These are phyloP conservation scores for Stenichneumon culpator DNA, from an alignment of 2,888 invertebrate species.

Conservation along the genomic window DNA sequence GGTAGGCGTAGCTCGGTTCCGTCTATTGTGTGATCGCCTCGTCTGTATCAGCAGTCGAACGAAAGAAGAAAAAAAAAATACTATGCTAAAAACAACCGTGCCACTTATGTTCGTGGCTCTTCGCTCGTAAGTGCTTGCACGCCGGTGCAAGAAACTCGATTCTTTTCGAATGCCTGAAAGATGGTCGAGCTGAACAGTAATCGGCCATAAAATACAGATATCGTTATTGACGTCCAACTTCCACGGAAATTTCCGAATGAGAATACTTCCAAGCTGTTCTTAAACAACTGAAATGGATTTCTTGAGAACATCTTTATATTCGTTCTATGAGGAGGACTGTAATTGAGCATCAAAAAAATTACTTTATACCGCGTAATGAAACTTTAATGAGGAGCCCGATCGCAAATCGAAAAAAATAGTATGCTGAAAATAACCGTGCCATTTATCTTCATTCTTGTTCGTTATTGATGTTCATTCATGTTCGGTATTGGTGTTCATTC, in stretches of 20 bases:
- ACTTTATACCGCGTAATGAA: too few relatives aligned
- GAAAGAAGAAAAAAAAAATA: slow-evolving; percentile 18
- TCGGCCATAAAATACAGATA: neutral
- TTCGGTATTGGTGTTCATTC: too few relatives aligned
- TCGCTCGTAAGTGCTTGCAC: neutral
- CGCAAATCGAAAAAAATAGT: neutral
- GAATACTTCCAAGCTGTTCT: too few relatives aligned
- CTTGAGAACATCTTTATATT: too few relatives aligned
- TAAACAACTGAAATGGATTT: too few relatives aligned
- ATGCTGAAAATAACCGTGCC: neutral
- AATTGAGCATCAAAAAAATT: too few relatives aligned
- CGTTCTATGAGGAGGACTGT: too few relatives aligned
- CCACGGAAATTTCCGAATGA: too few relatives aligned
- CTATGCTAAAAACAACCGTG: neutral
- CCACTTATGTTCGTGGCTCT: neutral
- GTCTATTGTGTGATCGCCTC: slow-evolving; percentile 13
- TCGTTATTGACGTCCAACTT: neutral
- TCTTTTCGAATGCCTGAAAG: neutral
- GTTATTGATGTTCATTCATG: too few relatives aligned
- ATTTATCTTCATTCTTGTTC: neutral
- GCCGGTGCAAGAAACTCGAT: neutral
- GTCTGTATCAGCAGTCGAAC: neutral
- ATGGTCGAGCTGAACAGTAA: neutral
- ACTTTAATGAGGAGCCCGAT: too few relatives aligned
- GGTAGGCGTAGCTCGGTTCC: neutral